Percentiles rank a stretch among this genome's conserved stretches.
Conservation (phyloP, 2,113 vertebrate species). For the Equus quagga region DNA sequence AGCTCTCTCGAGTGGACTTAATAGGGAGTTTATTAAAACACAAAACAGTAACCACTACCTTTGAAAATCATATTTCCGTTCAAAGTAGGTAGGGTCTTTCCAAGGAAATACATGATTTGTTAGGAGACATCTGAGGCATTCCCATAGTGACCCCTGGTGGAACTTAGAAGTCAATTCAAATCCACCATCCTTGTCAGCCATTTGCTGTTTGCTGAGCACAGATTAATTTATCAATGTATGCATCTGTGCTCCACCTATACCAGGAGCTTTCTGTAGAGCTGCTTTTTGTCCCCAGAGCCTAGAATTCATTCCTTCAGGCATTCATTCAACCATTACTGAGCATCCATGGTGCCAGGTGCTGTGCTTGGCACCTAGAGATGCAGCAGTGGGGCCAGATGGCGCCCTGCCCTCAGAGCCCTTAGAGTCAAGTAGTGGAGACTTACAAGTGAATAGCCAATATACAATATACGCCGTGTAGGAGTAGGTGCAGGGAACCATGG, state of each 20-base stretch:
- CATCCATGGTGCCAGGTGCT: neutral
- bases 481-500: neutral
- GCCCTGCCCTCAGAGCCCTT: neutral
- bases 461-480: neutral
- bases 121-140: neutral
- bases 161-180: neutral
- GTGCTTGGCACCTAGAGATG: neutral
- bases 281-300: neutral
- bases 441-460: neutral
- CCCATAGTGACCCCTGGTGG: slow-evolving; percentile 65
- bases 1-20: neutral
- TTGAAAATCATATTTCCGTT: slow-evolving; percentile 22
- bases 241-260: neutral
- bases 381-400: neutral
- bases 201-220: neutral
- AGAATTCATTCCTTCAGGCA: neutral
- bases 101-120: neutral
- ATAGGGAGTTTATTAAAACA: slow-evolving; percentile 23
- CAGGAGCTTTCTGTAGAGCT: neutral
- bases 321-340: neutral
- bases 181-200: neutral
- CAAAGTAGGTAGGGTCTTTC: neutral
- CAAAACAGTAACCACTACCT: neutral
- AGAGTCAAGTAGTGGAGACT: neutral
- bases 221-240: neutral